Percentiles rank a stretch among this genome's conserved stretches.
Conservation (phyloP, 2,113 vertebrate genomes). For the Eretmochelys imbricata region DNA sequence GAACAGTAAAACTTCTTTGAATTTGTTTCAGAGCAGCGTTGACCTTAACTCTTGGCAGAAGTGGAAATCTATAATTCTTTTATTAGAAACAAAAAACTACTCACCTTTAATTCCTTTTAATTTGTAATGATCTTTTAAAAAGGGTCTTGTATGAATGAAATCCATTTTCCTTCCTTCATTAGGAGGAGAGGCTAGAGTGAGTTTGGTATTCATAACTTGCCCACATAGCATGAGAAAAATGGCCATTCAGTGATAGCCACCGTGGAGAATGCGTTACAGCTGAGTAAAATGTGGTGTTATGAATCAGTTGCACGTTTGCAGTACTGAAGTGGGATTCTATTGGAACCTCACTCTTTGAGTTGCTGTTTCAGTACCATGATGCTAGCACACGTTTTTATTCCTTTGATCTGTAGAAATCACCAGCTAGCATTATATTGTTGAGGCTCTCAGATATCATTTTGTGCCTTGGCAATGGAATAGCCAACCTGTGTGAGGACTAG, state of each 20-base stretch:
- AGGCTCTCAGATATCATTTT: not conserved
- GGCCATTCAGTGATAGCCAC: not conserved
- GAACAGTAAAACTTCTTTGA: not conserved
- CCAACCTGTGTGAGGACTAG: not conserved
- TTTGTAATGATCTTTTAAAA: not conserved
- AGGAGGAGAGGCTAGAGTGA: not conserved
- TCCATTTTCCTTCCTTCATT: not conserved
- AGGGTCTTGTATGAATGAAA: not conserved
- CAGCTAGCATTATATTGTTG: not conserved
- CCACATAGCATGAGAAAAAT: not conserved
- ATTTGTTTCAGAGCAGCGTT: not conserved
- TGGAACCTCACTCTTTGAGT: not conserved
- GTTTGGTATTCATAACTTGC: not conserved
- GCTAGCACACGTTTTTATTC: not conserved
- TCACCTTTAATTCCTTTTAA: not conserved
- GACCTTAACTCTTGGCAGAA: rapidly evolving
- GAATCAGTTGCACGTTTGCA: not conserved
- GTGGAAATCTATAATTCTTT: not conserved
- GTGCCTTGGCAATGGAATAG: not conserved
- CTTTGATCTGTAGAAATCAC: not conserved
- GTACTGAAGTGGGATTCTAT: not conserved
- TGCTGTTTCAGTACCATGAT: not conserved
- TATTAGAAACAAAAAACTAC: not conserved
- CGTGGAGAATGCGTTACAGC: not conserved
- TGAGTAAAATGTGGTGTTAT: not conserved